Conservation (phyloP, 2,113 vertebrate species). For the Anhinga rufa region DNA sequence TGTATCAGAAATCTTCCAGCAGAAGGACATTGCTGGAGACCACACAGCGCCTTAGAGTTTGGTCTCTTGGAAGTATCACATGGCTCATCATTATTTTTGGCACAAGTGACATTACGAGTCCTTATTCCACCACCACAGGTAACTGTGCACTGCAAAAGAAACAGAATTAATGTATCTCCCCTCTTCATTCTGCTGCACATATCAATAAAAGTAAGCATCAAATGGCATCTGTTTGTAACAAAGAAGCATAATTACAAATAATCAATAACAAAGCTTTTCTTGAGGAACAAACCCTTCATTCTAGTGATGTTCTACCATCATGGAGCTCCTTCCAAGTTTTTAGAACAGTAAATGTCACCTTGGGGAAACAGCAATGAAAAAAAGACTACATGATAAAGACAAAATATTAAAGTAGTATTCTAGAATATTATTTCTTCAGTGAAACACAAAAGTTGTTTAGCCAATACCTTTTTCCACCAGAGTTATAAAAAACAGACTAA, state of each 20-base stretch:
- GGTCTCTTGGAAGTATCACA: slow-evolving; percentile 84
- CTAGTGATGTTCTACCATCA: neutral
- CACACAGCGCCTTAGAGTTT: slow-evolving; percentile 87
- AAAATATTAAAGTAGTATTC: neutral
- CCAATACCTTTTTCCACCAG: neutral
- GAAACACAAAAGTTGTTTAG: neutral
- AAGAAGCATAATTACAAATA: neutral
- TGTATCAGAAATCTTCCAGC: slow-evolving; percentile 49
- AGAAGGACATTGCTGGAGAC: slow-evolving; percentile 85
- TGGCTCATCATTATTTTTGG: slow-evolving; percentile 68
- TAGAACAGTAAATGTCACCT: neutral
- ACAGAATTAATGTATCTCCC: neutral
- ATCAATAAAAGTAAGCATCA: neutral
- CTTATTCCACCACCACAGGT: slow-evolving; percentile 90
- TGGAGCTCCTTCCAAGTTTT: neutral
- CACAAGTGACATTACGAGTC: slow-evolving; percentile 83
- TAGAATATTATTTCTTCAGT: neutral
- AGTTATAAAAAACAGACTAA: neutral
- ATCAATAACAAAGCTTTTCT: neutral
- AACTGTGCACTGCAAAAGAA: slow-evolving; percentile 84
- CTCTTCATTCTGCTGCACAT: neutral
- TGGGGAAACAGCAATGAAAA: neutral
- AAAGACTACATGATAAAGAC: neutral
- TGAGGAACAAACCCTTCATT: neutral
- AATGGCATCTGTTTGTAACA: neutral